Evolutionary conservation across 2,797 vertebrate genomes (phyloP).

Genomic region (Limnodromus scolopaceus): DNA sequence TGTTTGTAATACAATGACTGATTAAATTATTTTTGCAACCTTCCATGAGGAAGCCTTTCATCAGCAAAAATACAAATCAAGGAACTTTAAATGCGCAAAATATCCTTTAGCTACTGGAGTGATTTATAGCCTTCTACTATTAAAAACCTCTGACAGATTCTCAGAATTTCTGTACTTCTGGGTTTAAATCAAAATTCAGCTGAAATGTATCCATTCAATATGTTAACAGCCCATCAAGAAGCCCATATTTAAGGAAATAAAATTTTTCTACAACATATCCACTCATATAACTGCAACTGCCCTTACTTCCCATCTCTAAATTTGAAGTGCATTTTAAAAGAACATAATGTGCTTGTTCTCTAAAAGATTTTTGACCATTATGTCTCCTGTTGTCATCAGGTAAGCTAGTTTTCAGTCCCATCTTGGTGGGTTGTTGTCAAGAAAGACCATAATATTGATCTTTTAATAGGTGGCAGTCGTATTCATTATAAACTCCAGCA

Average conservation of each 20-base stretch:
- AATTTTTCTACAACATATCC: background rate
- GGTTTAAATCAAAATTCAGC: constrained; percentile 41
- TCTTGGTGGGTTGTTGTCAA: background rate
- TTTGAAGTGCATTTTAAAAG: background rate
- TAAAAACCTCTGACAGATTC: background rate
- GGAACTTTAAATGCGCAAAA: background rate
- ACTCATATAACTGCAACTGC: background rate
- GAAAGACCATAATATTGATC: background rate
- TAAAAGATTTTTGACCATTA: background rate
- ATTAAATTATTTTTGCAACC: constrained; percentile 11
- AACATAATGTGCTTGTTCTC: background rate
- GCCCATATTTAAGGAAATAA: background rate
- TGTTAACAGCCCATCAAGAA: constrained; percentile 1
- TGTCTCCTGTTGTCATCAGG: background rate
- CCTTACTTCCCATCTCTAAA: background rate
- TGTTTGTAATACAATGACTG: constrained; percentile 4
- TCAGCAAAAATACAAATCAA: constrained; percentile 33
- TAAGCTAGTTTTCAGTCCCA: background rate
- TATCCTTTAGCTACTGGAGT: constrained; percentile 21
- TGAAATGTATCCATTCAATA: background rate
- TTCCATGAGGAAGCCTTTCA: constrained; percentile 39
- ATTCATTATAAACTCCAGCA: background rate
- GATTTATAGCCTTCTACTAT: constrained; percentile 24
- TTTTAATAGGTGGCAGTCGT: background rate
- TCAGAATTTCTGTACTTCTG: background rate